Evolutionary conservation across 2,888 invertebrate genomes (phyloP).

Genomic region (Drosophila prostipennis): DNA sequence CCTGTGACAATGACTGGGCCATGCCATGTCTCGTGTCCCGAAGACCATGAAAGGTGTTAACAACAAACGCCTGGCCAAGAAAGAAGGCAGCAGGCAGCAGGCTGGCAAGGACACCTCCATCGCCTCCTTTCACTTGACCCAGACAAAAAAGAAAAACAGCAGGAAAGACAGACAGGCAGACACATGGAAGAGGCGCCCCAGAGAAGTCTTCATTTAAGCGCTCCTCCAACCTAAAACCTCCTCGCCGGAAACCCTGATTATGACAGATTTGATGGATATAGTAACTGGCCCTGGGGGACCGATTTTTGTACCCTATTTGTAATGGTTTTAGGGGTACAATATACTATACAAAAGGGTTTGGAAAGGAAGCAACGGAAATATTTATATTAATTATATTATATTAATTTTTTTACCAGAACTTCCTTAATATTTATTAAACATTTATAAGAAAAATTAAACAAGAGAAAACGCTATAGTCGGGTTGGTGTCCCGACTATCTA

Average conservation of each 20-base stretch:
- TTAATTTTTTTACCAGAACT: too few species aligned
- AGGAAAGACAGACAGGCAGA: slow-evolving; percentile 9
- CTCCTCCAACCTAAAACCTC: slow-evolving; percentile 6
- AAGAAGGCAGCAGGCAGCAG: slow-evolving; percentile 7
- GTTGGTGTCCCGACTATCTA: too few species aligned
- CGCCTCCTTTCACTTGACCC: slow-evolving; percentile 60
- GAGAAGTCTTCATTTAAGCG: slow-evolving; percentile 50
- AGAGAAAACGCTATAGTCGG: too few species aligned
- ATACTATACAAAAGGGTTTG: too few species aligned
- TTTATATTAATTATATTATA: too few species aligned
- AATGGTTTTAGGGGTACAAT: neutral
- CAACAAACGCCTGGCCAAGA: slow-evolving; percentile 40
- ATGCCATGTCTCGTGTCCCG: slow-evolving; percentile 42
- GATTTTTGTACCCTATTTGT: slow-evolving; percentile 1
- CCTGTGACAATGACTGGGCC: slow-evolving; percentile 40
- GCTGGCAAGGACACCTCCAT: slow-evolving; percentile 53
- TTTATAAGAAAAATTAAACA: too few species aligned
- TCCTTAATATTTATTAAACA: too few species aligned
- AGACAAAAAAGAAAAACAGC: slow-evolving; percentile 39
- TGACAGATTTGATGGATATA: slow-evolving; percentile 30
- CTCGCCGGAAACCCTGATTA: slow-evolving; percentile 23
- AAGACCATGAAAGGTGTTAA: slow-evolving; percentile 76
- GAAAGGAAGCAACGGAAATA: too few species aligned
- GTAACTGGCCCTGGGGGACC: slow-evolving; percentile 1
- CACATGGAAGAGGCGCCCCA: slow-evolving; percentile 21